Base-by-base conservation (phyloP, 2,797 vertebrate species). In the Xenentodon cancila region DNA sequence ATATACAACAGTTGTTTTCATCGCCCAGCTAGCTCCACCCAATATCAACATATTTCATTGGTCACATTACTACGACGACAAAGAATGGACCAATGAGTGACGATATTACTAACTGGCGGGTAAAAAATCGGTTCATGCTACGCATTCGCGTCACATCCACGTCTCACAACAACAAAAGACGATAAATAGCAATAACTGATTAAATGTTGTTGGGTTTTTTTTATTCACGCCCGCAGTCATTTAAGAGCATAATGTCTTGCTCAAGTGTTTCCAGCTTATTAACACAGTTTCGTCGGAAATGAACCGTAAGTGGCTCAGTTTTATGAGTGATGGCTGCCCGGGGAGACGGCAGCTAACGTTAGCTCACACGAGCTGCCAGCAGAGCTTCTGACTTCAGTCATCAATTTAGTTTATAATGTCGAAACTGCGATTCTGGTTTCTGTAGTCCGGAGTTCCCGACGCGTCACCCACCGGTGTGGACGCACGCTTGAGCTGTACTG, bases 161-260 rank as follows among this genome's bases (percentile, higher is more conserved):
- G 52, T 21, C 59, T 66, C 44, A 59, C 65, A 84, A 78, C 70
- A 88, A 89, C 84, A 90, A 88, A 91, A 80, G 80, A 69, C 53
- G 72, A 19, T 54, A 61, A 42, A 76, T 59, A 80, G 67, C 66
- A 77, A 51, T 84, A 87, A 81, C 85, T 87, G 70, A 7, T 40
- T 75, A 77, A 1, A 27, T 84, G 25, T 25, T n/a, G n/a, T n/a
- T n/a, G n/a, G n/a, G 17, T 47, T 8, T 58, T 48, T 58, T 9
- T 34, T 32, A 52, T 16, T 60, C 12, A 1, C 22, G 16, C 1
- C 22, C 8, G 17, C 22, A 1, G 4, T 21, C 27, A 9, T 68
- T 17, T 9, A 0, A 18, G 2, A 20, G 1, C 34, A 20, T 0
- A 2, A 12, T 19, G 21, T 12, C 3, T 40, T 12, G 11, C n/a